Evolutionary conservation across 2,113 vertebrate genomes (phyloP), one percentile per base, ranked within the genome.

Genomic region (Lipophrys pholis): DNA sequence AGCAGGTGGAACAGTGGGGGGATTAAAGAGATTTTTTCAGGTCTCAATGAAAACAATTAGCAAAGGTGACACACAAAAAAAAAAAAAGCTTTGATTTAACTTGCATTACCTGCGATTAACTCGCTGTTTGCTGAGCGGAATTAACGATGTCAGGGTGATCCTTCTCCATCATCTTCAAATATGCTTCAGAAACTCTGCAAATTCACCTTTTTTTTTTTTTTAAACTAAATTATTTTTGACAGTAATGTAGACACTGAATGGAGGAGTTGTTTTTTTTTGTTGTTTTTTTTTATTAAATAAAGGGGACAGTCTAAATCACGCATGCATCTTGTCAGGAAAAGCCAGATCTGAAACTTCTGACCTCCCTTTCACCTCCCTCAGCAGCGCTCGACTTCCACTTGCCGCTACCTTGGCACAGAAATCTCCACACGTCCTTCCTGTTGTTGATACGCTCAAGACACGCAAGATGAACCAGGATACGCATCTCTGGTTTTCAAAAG

Each of bases 361-460:
- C 84, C 81, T 77, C 21, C 36, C 15, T 6, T 69, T 87, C 77
- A 90, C 63, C 77, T 76, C 56, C 16, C 55, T 35, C 53, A 17
- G 72, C 55, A 36, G 43, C 2, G 64, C 41, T 68, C 39, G 36
- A 8, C 49, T 73, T 76, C 61, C 46, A 67, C 67, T 46, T 17
- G 21, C 43, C 43, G 51, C 35, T 75, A 76, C 81, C 63, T 69
- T 61, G 67, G 41, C 54, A 60, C 41, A 63, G 30, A 73, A 65
- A 68, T 58, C 72, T 17, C 41, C 5, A 35, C 40, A 57, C 49
- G 49, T 74, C 53, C 81, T 81, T 90, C 76, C 81, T 84, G 80
- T 80, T 83, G 73, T 72, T 83, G 70, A 83, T 69, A 66, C 7
- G 21, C 57, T 78, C 68, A 71, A 81, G 78, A 84, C 78, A 66